Base-by-base conservation (phyloP, 2,113 vertebrate genomes). In the Butorides virescens region DNA sequence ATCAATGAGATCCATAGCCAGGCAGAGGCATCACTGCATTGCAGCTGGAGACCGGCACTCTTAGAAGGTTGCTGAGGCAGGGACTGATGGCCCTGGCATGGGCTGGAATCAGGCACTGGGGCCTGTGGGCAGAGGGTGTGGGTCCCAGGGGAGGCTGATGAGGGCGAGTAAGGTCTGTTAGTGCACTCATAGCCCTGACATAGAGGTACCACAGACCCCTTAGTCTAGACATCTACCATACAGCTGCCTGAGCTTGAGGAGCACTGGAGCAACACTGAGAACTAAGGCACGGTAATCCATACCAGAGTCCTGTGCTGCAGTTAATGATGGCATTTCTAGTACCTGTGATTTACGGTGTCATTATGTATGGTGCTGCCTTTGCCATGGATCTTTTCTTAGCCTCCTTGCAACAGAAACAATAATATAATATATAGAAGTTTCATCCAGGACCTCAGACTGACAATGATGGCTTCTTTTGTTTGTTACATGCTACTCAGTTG, bases 141-240 rank as follows among this genome's bases (percentile, higher is more conserved):
- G 22, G 1, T 55, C 15, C 14, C 32, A 37, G 15, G 20, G 19
- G 7, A 29, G 30, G 18, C 8, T 67, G 23, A 18, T 65, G 9
- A 72, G 56, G n/a, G 22, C 20, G 75, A 67, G 11, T 58, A 29
- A 82, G 25, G 32, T 67, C 52, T n/a, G 1, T 77, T 30, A 71
- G 17, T n/a, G 26, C 16, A 10, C 11, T 42, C 0, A 0, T 37
- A 44, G 15, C 36, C 47, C 56, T 88, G 52, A 46, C 3, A 10
- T 3, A 37, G n/a, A 32, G 19, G 8, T 59, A 10, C 29, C 1
- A 2, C 37, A 58, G 46, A 50, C 9, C 8, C 4, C 13, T 61
- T 71, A 61, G 13, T 32, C 2, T 12, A 32, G 14, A 30, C 5
- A 9, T 34, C 4, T 23, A 0, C 30, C 0, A 0, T 21, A 5